phyloP scores from a whole-genome alignment of 2,797 vertebrate genomes.

The Helicolenus hilgendorfi region DNA sequence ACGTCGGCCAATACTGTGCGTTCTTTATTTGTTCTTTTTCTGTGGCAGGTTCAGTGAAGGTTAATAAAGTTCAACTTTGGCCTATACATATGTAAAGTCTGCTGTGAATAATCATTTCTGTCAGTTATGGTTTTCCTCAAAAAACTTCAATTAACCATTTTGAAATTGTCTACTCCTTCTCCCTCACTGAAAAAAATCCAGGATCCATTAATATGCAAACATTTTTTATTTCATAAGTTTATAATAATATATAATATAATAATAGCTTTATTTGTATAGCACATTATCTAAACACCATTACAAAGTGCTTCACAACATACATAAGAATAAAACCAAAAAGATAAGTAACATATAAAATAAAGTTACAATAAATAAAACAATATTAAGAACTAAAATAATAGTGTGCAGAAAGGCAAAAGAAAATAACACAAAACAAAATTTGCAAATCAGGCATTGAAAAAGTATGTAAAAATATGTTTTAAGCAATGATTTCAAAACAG shows the following conservation, averaged over 20 bases:
- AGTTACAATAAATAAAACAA: not conserved
- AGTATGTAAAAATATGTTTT: not conserved
- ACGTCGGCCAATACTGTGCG: constrained; percentile 17
- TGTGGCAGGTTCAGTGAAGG: constrained; percentile 27
- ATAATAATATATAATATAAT: too few relatives aligned
- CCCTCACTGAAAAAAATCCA: not conserved
- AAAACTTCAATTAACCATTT: not conserved
- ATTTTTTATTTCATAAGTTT: not conserved
- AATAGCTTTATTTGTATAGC: not conserved
- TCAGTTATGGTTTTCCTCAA: not conserved
- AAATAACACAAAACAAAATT: not conserved
- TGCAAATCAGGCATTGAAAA: not conserved
- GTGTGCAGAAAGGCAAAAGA: not conserved
- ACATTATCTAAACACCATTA: not conserved
- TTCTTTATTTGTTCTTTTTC: constrained; percentile 37
- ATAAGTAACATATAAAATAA: not conserved
- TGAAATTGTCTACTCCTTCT: not conserved
- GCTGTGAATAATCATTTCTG: not conserved
- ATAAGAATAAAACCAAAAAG: too few relatives aligned
- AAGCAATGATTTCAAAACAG: not conserved
- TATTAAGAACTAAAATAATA: not conserved
- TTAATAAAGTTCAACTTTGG: constrained; percentile 57
- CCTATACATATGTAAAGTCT: not conserved
- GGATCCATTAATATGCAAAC: not conserved
- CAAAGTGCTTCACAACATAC: not conserved